Evolutionary conservation across 1,140 invertebrate species (phyloP).

Genomic region (Bicyclus anynana): DNA sequence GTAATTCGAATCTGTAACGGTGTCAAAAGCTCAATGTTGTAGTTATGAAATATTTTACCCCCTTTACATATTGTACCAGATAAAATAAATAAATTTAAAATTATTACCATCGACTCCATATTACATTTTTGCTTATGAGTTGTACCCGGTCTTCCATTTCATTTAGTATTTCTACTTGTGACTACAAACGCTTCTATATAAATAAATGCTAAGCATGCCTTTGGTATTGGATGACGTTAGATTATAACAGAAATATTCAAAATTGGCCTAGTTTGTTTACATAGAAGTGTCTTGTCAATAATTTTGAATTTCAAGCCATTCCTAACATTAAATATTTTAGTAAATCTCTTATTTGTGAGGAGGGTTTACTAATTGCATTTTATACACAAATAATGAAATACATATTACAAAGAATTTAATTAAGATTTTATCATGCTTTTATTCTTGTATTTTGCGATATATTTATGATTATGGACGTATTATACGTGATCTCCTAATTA

Average conservation of each 20-base stretch:
- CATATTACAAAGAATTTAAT: neutral
- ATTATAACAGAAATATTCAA: neutral
- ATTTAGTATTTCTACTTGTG: conserved; percentile 10
- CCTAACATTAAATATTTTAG: too few relatives aligned
- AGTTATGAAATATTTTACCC: conserved; percentile 29
- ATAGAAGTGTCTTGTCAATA: neutral
- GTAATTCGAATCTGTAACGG: conserved; percentile 34
- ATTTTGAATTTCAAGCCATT: too few relatives aligned
- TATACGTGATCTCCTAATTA: neutral
- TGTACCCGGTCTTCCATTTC: conserved; percentile 23
- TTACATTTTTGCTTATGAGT: conserved; percentile 10
- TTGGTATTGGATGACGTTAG: too few relatives aligned
- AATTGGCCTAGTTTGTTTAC: neutral
- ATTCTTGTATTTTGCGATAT: neutral
- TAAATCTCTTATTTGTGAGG: neutral
- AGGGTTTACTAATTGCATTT: neutral
- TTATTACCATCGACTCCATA: neutral
- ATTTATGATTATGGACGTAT: too few relatives aligned
- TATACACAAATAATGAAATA: neutral
- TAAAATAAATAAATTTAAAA: conserved; percentile 7
- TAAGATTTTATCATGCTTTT: neutral
- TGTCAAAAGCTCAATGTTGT: conserved; percentile 62
- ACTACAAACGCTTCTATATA: neutral
- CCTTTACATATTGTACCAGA: conserved; percentile 13
- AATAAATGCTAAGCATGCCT: too few relatives aligned